These are phyloP conservation scores for Dione juno DNA, from an alignment of 2,888 invertebrate genomes.

Conservation along the genomic window DNA sequence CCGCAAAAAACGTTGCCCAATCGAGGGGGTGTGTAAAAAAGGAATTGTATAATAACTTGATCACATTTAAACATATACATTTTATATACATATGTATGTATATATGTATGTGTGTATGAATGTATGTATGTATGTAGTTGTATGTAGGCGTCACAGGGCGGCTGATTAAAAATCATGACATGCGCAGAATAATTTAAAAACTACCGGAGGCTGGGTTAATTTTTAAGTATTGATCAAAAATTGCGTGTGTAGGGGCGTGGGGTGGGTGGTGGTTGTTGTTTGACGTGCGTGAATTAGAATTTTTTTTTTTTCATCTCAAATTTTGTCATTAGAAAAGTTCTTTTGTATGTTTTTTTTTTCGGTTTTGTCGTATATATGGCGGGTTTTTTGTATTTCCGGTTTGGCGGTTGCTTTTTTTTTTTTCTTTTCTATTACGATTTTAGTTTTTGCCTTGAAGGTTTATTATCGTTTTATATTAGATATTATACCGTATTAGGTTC, in stretches of 20 bases:
- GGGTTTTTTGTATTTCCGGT: neutral
- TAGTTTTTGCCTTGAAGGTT: neutral
- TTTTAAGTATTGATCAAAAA: slow-evolving; percentile 84
- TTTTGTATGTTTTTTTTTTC: slow-evolving; percentile 46
- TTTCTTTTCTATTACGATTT: neutral
- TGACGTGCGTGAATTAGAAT: slow-evolving; percentile 77
- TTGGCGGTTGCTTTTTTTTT: neutral
- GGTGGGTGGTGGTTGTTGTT: slow-evolving; percentile 49
- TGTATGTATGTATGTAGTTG: slow-evolving; percentile 51
- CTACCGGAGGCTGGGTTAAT: slow-evolving; percentile 82
- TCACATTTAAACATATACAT: slow-evolving; percentile 60
- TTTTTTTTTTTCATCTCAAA: slow-evolving; percentile 55
- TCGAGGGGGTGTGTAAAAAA: slow-evolving; percentile 49
- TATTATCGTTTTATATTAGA: neutral
- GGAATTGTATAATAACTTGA: slow-evolving; percentile 54
- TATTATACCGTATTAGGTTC: no score
- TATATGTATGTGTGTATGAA: slow-evolving; percentile 43
- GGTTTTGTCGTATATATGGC: neutral
- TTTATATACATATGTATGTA: slow-evolving; percentile 50
- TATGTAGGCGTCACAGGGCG: slow-evolving; percentile 71
- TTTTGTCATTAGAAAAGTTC: slow-evolving; percentile 73
- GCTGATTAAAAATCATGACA: slow-evolving; percentile 83
- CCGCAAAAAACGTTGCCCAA: slow-evolving; percentile 43
- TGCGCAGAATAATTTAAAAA: slow-evolving; percentile 83
- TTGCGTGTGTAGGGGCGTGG: slow-evolving; percentile 68